Percentiles rank a stretch among this genome's conserved stretches.
phyloP scores from a whole-genome alignment of 2,888 invertebrate genomes.

The Hypselothyrea guttata region DNA sequence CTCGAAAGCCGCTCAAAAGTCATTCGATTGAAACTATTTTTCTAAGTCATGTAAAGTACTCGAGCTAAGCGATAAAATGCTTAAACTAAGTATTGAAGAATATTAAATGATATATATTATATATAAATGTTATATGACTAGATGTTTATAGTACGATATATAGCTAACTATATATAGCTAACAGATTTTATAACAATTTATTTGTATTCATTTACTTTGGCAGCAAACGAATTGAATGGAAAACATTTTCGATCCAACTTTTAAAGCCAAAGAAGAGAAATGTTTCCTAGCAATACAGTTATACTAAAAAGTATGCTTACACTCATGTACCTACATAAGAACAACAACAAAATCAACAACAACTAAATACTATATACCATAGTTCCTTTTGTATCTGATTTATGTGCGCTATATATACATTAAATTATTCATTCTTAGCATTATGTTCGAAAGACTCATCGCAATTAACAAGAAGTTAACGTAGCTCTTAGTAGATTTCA shows the following conservation, averaged over 20 bases:
- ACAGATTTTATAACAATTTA: constrained; percentile 48
- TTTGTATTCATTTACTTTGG: constrained; percentile 45
- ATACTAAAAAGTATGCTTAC: constrained; percentile 14
- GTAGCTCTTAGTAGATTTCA: constrained; percentile 49
- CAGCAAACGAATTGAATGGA: constrained; percentile 9
- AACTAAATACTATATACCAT: constrained; percentile 31
- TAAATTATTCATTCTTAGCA: constrained; percentile 10
- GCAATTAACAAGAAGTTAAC: constrained; percentile 67
- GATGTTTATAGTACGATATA: constrained; percentile 31
- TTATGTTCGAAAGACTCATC: constrained; percentile 59
- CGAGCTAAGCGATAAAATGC: constrained; percentile 42
- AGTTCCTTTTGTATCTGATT: constrained; percentile 44
- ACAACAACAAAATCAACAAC: no score
- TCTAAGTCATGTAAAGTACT: constrained; percentile 43
- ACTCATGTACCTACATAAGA: constrained; percentile 22
- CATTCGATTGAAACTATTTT: constrained; percentile 61
- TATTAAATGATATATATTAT: constrained; percentile 11
- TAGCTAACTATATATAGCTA: constrained; percentile 24
- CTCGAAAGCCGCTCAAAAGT: constrained; percentile 12
- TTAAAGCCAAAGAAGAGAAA: constrained; percentile 14
- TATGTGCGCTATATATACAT: constrained; percentile 18
- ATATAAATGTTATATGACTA: constrained; percentile 35
- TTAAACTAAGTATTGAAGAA: constrained; percentile 14
- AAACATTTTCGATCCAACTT: constrained; percentile 31
- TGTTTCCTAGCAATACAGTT: constrained; percentile 49